These are phyloP conservation scores for Chrosomus eos DNA, from an alignment of 2,797 vertebrate genomes.

Conservation along the genomic window DNA sequence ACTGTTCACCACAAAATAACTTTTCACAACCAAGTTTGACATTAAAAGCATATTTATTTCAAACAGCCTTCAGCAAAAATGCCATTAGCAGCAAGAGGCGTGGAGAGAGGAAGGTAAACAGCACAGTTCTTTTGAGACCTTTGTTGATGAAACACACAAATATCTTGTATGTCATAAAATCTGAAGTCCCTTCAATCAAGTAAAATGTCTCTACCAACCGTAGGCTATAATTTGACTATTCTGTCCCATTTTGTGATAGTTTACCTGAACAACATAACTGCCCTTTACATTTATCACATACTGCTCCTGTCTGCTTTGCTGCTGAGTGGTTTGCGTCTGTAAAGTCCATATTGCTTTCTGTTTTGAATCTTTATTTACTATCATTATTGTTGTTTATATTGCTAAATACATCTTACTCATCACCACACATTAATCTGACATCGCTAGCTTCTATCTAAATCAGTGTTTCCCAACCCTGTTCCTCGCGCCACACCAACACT, in stretches of 20 bases:
- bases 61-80: constrained; percentile 54
- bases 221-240: background rate
- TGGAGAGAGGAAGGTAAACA: background rate
- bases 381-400: too few species aligned
- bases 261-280: background rate
- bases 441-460: too few species aligned
- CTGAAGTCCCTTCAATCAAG: background rate
- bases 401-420: too few species aligned
- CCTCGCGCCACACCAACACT: too few species aligned
- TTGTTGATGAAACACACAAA: constrained; percentile 1
- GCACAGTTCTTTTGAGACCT: background rate
- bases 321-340: too few species aligned
- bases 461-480: too few species aligned
- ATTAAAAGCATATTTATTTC: constrained; percentile 60
- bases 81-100: constrained; percentile 34
- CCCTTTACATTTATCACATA: background rate
- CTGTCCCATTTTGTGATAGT: background rate
- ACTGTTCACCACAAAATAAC: background rate
- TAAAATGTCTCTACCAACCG: background rate
- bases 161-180: constrained; percentile 8
- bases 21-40: constrained; percentile 47
- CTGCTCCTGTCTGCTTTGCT: too few species aligned
- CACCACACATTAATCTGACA: too few species aligned
- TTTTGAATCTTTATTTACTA: too few species aligned
- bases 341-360: too few species aligned